Base-by-base conservation (phyloP, 2,888 invertebrate genomes). In the Quadriops clusia region DNA sequence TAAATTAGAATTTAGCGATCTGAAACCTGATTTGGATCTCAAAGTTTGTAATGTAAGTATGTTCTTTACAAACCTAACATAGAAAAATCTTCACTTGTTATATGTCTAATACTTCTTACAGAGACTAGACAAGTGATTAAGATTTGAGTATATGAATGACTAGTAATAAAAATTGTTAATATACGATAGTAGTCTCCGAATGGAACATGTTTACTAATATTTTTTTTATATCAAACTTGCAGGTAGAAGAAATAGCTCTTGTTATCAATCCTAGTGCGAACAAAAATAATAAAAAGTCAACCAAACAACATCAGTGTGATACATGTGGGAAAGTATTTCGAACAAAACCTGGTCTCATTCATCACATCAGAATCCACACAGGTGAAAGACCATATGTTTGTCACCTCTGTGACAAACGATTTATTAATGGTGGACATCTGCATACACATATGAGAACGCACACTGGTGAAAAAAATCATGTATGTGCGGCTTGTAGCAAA, bases 371-470 rank as follows among this genome's bases (percentile, higher is more conserved):
- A 21, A 61, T 59, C 16, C 61, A 62, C 37, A 61, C 61, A 1
- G 61, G 61, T 1, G 61, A 61, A 41, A 46, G 60, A 4, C 61
- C 61, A 1, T 61, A 60, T 36, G 49, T 58, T 5, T 61, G 61
- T 35, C 59, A 59, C 42, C 45, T 61, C 17, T 61, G 61, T 32
- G 56, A 60, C 35, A 61, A 61, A 42, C 41, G 51, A 27, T 62
- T 62, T 37, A 54, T 60, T 14, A 61, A 61, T 33, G 60, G 61
- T 3, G 61, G 61, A 1, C 61, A 62, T 41, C 42, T 62, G 17
- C 59, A 61, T 36, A 61, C 60, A 1, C 61, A 62, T 36, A 60
- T 62, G 61, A 43, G 59, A 32, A 61, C 58, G 3, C 60, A 61
- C 38, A 62, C 62, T 0, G 62, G 61, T 3, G 61, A 62, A 34